Evolutionary conservation across 1,140 invertebrate species (phyloP).

Genomic region (Zaprionus davidi): DNA sequence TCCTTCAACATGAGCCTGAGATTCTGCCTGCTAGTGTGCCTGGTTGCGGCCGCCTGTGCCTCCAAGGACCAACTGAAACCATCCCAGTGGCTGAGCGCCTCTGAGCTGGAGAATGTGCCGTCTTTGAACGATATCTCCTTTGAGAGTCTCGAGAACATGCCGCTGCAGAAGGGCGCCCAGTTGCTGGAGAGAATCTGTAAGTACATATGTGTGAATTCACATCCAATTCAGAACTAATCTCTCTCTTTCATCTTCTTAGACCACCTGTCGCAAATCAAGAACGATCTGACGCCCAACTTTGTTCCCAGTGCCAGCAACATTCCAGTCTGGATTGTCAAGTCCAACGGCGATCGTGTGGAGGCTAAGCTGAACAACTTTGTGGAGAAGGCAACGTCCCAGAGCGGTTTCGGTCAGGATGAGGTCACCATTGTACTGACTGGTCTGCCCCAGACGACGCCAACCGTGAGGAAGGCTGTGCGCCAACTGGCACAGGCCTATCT

Average conservation of each 20-base stretch:
- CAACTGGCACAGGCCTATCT: conserved; percentile 68
- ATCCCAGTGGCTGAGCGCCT: conserved; percentile 60
- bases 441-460: conserved; percentile 58
- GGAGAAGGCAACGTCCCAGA: conserved; percentile 48
- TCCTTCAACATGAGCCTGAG: conserved; percentile 57
- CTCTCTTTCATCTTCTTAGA: conserved; percentile 31
- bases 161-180: conserved; percentile 65
- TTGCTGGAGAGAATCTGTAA: conserved; percentile 68
- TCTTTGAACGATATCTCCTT: conserved; percentile 72
- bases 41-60: conserved; percentile 57
- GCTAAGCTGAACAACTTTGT: conserved; percentile 75
- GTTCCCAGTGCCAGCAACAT: conserved; percentile 76
- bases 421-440: conserved; percentile 78
- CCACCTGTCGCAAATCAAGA: conserved; percentile 68
- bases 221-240: not conserved
- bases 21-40: conserved; percentile 70
- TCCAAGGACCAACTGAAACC: conserved; percentile 67
- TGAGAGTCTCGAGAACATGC: conserved; percentile 70
- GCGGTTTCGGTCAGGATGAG: conserved; percentile 72
- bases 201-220: not conserved
- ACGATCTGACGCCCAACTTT: conserved; percentile 69
- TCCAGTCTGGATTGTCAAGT: conserved; percentile 70
- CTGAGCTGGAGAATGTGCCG: conserved; percentile 68
- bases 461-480: conserved; percentile 62
- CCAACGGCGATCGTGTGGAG: conserved; percentile 66